Conservation (phyloP, 2,888 invertebrate species). For the Drosophila diplacantha region DNA sequence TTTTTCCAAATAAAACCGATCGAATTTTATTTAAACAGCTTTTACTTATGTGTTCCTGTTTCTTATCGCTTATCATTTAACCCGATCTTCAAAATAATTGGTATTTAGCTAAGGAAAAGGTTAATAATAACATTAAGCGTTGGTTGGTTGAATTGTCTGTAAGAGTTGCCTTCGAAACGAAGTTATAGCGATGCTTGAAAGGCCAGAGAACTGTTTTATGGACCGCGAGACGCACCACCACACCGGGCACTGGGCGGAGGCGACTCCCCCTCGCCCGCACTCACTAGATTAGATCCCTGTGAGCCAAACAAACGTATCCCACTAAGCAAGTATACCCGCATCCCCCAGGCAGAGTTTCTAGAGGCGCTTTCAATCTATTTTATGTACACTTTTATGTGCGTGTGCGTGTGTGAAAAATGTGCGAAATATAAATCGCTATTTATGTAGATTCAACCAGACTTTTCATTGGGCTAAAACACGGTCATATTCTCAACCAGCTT, state of each 20-base stretch:
- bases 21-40: slow-evolving; percentile 4
- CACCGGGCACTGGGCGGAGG: background rate
- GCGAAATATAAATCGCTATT: slow-evolving; percentile 61
- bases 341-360: slow-evolving; percentile 14
- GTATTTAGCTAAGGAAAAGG: background rate
- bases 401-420: slow-evolving; percentile 36
- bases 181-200: slow-evolving; percentile 1
- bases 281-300: slow-evolving; percentile 7
- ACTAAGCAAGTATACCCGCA: slow-evolving; percentile 10
- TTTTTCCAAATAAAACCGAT: background rate
- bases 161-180: slow-evolving; percentile 10
- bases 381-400: slow-evolving; percentile 54
- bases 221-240: slow-evolving; percentile 1
- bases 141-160: slow-evolving; percentile 1
- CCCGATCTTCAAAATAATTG: background rate
- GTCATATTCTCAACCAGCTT: slow-evolving; percentile 64
- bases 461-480: slow-evolving; percentile 62
- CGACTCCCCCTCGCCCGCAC: background rate
- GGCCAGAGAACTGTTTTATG: slow-evolving; percentile 13
- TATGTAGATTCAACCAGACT: slow-evolving; percentile 43
- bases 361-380: slow-evolving; percentile 31
- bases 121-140: slow-evolving; percentile 2
- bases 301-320: slow-evolving; percentile 16
- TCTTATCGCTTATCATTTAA: background rate
- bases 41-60: background rate